Evolutionary conservation across 2,113 vertebrate species (phyloP), one percentile per base, ranked within the genome.

Genomic region (Peromyscus californicus): DNA sequence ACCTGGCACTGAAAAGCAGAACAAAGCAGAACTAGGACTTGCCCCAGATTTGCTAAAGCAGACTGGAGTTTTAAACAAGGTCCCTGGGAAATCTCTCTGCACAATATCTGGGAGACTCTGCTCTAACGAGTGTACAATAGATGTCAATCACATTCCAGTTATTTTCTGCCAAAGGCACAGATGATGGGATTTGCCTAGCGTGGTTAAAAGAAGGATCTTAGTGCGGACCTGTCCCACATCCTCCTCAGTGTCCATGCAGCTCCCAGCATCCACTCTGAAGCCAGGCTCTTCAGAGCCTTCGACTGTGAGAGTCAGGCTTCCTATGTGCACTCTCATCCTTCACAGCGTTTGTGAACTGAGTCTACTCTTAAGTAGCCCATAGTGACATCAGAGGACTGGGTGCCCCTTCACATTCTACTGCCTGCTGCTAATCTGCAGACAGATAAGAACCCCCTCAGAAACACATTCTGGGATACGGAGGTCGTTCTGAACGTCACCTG

Each of bases 21-120:
- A 36, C 7, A 57, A 22, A 74, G 5, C 57, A 48, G 39, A 78
- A 61, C 51, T 4, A 59, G 48, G 24, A 12, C 39, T 13, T 79
- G 4, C 42, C 21, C 29, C 51, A 91, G 83, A 70, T 45, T 90
- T 67, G 33, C 51, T 76, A 85, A 91, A 45, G 79, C 22, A 54
- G 39, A 90, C n/a, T 82, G 13, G 63, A 1, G 82, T 90, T 87
- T 84, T 94, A 96, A 87, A 69, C 63, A 92, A 84, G 36, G 6
- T 72, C 12, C 69, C 42, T 39, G 39, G 67, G 70, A 88, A 36
- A 69, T 63, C 13, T 65, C 7, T 17, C 45, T 29, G 45, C 36
- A 39, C 16, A 5, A 78, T 36, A 61, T 39, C 2, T 51, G 65
- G 63, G 72, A 89, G 61, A 76, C 82, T 36, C n/a, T 48, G 61